Percentiles rank a stretch among this genome's conserved stretches.
phyloP scores from a whole-genome alignment of 2,113 vertebrate genomes.

The Lethenteron reissneri region DNA sequence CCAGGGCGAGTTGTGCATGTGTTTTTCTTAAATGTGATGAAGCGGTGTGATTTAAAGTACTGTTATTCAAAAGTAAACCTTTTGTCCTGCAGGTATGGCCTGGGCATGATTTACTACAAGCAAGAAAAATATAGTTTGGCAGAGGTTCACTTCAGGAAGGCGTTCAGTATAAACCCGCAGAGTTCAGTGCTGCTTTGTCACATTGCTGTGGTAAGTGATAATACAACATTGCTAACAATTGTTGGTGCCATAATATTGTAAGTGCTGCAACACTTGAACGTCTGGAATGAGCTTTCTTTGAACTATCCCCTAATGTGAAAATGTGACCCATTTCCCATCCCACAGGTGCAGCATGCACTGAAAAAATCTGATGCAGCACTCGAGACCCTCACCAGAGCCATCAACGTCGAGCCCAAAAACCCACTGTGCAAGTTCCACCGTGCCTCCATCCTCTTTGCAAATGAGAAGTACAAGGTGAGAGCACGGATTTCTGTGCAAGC shows the following conservation, averaged over 20 bases:
- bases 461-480: slow-evolving; percentile 87
- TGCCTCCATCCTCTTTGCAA: slow-evolving; percentile 88
- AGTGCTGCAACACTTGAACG: too few relatives aligned
- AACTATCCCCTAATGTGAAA: too few relatives aligned
- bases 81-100: slow-evolving; percentile 50
- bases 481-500: neutral
- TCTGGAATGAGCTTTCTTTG: too few relatives aligned
- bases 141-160: slow-evolving; percentile 98
- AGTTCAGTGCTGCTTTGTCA: slow-evolving; percentile 93
- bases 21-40: neutral
- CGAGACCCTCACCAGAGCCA: slow-evolving; percentile 86
- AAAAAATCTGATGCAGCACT: slow-evolving; percentile 91
- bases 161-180: slow-evolving; percentile 90
- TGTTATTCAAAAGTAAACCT: slow-evolving; percentile 10
- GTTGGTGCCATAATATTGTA: too few relatives aligned
- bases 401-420: slow-evolving; percentile 85
- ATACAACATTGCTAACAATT: too few relatives aligned
- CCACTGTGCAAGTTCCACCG: slow-evolving; percentile 97
- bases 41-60: neutral
- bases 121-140: slow-evolving; percentile 96
- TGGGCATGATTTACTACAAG: slow-evolving; percentile 99
- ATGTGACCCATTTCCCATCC: neutral
- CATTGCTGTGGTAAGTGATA: slow-evolving; percentile 67
- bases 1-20: neutral
- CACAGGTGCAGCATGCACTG: slow-evolving; percentile 73